Conservation (phyloP, 2,113 vertebrate genomes). For the Solenodon paradoxus region DNA sequence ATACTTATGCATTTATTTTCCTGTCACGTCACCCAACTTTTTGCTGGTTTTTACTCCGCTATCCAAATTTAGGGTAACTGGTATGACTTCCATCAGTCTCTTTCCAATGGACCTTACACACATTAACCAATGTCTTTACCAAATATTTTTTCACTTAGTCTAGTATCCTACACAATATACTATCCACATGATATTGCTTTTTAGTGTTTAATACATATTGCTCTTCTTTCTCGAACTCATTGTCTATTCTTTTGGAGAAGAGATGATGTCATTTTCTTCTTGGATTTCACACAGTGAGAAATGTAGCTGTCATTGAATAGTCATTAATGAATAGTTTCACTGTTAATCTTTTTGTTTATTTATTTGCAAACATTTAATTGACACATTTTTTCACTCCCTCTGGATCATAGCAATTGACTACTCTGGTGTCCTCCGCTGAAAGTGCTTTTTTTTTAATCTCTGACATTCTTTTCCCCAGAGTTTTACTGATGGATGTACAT, state of each 20-base stretch:
- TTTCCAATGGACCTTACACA: not conserved
- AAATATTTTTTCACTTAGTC: not conserved
- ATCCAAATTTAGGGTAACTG: not conserved
- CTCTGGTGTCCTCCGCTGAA: not conserved
- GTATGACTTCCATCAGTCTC: not conserved
- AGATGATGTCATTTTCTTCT: not conserved
- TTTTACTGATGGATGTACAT: not conserved
- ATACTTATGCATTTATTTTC: not conserved
- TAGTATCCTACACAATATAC: not conserved
- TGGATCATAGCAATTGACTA: not conserved
- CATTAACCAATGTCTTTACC: not conserved
- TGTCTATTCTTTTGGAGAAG: not conserved
- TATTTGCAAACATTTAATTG: conserved; percentile 6
- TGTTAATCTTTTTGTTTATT: not conserved
- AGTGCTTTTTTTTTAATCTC: not conserved
- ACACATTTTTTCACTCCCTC: not conserved
- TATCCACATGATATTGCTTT: not conserved
- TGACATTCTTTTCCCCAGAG: not conserved
- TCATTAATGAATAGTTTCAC: not conserved
- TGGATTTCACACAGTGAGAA: not conserved
- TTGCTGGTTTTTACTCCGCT: not conserved
- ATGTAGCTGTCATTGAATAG: not conserved
- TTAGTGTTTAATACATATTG: not conserved
- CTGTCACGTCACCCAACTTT: not conserved
- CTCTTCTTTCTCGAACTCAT: not conserved